Evolutionary conservation across 2,888 invertebrate species (phyloP).

Genomic region (Cephus runcator): DNA sequence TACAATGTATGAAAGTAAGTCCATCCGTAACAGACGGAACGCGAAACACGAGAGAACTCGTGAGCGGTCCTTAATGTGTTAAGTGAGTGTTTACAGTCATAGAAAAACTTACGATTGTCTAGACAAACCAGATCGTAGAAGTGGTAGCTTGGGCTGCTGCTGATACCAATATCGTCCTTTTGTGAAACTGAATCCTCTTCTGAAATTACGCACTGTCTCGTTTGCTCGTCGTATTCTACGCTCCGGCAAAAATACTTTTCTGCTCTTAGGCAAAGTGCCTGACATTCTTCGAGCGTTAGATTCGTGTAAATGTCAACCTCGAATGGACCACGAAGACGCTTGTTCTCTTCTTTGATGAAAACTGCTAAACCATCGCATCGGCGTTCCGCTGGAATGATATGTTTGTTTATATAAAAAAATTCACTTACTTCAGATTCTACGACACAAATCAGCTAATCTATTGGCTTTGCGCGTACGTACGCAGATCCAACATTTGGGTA

Average conservation of each 20-base stretch:
- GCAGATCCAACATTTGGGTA: too few relatives aligned
- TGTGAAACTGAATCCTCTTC: conserved; percentile 92
- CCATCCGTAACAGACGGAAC: too few relatives aligned
- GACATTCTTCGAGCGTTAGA: conserved; percentile 88
- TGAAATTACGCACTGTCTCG: conserved; percentile 86
- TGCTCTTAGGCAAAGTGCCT: conserved; percentile 85
- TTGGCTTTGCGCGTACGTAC: too few relatives aligned
- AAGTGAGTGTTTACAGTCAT: neutral
- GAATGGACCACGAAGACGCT: conserved; percentile 86
- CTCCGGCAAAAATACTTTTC: conserved; percentile 93
- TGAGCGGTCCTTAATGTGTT: too few relatives aligned
- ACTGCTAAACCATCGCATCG: conserved; percentile 88
- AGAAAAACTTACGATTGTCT: conserved; percentile 82
- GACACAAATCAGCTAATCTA: too few relatives aligned
- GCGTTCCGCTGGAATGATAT: conserved; percentile 75
- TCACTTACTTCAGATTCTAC: neutral
- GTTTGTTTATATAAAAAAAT: neutral
- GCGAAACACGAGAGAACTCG: too few relatives aligned
- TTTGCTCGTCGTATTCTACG: conserved; percentile 89
- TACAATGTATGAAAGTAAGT: too few relatives aligned
- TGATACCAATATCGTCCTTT: conserved; percentile 87
- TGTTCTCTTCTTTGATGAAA: conserved; percentile 91
- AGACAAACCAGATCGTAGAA: conserved; percentile 90
- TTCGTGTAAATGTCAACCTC: conserved; percentile 89
- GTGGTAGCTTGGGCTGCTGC: conserved; percentile 86